Base-by-base conservation (phyloP, 2,888 invertebrate species). In the Sycophila texana region DNA sequence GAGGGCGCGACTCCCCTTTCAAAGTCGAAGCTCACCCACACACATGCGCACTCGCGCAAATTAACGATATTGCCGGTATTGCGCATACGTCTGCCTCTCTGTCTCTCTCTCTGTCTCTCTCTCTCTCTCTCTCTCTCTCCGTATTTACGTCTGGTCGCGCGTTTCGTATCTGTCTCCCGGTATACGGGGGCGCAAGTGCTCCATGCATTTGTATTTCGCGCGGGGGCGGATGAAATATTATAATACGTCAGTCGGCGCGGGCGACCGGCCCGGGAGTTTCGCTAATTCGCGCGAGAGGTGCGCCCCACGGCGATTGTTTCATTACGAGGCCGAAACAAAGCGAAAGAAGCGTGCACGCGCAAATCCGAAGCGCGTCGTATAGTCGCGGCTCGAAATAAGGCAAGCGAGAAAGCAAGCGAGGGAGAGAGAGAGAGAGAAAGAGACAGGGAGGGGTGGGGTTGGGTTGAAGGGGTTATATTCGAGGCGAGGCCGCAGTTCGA, bases 21-120 rank as follows among this genome's bases (percentile, higher is more conserved):
- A 84, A 87, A 87, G 87, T 86, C 88, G 85, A 88, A 88, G 66
- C 77, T 39, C 39, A 39, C 10, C 39, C 82, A 81, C 80, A 81
- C 82, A 88, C 87, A 10, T 39, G 39, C 39, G 10, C 39, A 39
- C 39, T 39, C 39, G 39, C 39, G 39, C 7, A 87, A 88, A 89
- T 89, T 89, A 89, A 89, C 88, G 86, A 89, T 89, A 89, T 89
- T 88, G 88, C 88, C 89, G 86, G 86, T 86, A 86, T 58, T 20
- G 57, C 30, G 70, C 57, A 30, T 16, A 39, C 39, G 30, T 4
- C 53, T 26, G 22, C 39, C 39, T 39, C 39, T 30, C 30, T 30
- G 5, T 30, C 30, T 30, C 30, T 30, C 30, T 30, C 30, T 30
- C 30, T 4, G 4, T 30, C 30, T 30, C 30, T 30, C 30, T 30